Evolutionary conservation across 2,113 vertebrate genomes (phyloP).

Genomic region (Ciconia maguari): DNA sequence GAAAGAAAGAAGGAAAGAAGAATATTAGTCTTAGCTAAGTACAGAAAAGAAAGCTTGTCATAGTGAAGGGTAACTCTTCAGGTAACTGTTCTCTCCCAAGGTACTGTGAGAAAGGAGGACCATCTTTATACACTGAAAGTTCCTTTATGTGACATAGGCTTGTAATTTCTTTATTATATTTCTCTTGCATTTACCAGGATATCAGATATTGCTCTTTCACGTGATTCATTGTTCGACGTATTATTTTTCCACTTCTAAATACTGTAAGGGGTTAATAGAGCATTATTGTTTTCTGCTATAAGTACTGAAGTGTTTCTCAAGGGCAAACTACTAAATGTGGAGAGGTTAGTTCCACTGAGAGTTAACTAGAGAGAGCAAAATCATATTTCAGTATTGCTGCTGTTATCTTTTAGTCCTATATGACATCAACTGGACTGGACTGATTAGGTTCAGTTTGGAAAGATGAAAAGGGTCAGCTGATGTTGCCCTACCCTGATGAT

Average conservation of each 20-base stretch:
- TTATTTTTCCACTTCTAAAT: neutral
- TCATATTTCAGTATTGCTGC: neutral
- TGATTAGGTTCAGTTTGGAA: neutral
- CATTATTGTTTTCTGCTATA: neutral
- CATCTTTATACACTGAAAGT: neutral
- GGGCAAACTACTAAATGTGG: neutral
- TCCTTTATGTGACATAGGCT: neutral
- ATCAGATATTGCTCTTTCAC: neutral
- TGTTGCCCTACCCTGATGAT: neutral
- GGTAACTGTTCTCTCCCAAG: neutral
- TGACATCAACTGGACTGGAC: neutral
- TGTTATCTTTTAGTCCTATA: neutral
- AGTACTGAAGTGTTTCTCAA: neutral
- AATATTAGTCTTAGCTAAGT: neutral
- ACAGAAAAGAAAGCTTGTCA: neutral
- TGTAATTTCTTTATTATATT: neutral
- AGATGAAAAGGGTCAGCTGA: neutral
- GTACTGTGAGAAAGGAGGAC: neutral
- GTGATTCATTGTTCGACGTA: neutral
- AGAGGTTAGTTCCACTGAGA: neutral
- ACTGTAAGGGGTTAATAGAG: neutral
- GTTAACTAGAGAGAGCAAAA: neutral
- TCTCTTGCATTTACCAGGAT: neutral
- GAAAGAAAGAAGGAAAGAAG: neutral
- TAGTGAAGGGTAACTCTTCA: fast-evolving